Percentiles rank a stretch among this genome's conserved stretches.
Evolutionary conservation across 92 coral and sea anemone species (phyloP).

Genomic region (Nematostella vectensis): DNA sequence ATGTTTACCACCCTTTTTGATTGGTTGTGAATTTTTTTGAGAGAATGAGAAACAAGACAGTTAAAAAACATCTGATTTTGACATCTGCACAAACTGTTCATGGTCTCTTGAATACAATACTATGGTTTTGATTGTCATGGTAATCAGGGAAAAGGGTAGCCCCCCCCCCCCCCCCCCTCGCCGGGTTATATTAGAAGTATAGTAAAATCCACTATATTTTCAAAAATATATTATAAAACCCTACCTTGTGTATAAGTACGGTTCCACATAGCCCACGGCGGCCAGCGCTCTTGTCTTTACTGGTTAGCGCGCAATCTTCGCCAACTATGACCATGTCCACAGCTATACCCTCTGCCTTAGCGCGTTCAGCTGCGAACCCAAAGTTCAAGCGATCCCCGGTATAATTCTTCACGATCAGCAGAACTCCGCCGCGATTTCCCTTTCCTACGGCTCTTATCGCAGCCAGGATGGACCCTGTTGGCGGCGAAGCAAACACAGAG

Average conservation of each 20-base stretch:
- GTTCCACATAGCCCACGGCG: conserved; percentile 98
- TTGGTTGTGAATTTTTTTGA: too few relatives aligned
- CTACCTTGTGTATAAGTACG: conserved; percentile 88
- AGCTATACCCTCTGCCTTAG: conserved; percentile 77
- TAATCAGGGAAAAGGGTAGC: too few relatives aligned
- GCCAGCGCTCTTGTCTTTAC: conserved; percentile 93
- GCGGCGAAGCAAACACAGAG: conserved; percentile 91
- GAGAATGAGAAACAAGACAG: too few relatives aligned
- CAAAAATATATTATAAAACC: too few relatives aligned
- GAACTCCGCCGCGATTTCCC: conserved; percentile 65
- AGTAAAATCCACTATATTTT: too few relatives aligned
- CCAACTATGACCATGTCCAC: conserved; percentile 94
- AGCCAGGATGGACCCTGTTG: conserved; percentile 87
- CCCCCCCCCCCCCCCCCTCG: too few relatives aligned
- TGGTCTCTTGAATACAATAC: too few relatives aligned
- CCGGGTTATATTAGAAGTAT: too few relatives aligned
- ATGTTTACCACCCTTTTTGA: too few relatives aligned
- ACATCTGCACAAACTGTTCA: too few relatives aligned
- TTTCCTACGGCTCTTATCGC: conserved; percentile 85
- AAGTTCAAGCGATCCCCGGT: conserved; percentile 92
- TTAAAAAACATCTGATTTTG: too few relatives aligned
- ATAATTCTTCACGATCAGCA: conserved; percentile 94
- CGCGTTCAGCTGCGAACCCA: conserved; percentile 96
- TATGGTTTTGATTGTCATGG: too few relatives aligned
- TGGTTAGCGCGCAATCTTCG: conserved; percentile 94